A percentile compares a stretch with the other conserved stretches of the same genome.
These are phyloP conservation scores for Malachius bipustulatus DNA, from an alignment of 2,888 invertebrate genomes.

Conservation along the genomic window DNA sequence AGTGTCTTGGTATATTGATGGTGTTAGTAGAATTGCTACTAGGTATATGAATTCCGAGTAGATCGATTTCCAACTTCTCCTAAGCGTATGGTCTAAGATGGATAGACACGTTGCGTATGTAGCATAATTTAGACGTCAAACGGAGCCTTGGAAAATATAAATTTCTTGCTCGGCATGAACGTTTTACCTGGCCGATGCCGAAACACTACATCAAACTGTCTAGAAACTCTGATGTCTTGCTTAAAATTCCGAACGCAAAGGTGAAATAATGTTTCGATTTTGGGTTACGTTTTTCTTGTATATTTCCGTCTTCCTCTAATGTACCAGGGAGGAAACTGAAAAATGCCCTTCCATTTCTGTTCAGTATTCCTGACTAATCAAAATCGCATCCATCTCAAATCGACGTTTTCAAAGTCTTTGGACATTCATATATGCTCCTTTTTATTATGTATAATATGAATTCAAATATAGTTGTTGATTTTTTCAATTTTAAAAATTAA, in stretches of 20 bases:
- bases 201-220: constrained; percentile 30
- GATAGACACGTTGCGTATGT: constrained; percentile 14
- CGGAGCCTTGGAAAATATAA: constrained; percentile 25
- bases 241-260: constrained; percentile 24
- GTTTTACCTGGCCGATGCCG: constrained; percentile 25
- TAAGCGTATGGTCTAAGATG: constrained; percentile 13
- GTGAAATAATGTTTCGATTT: constrained; percentile 8
- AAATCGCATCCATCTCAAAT: too few relatives aligned
- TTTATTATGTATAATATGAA: too few relatives aligned
- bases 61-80: constrained; percentile 14
- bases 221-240: constrained; percentile 26
- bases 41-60: constrained; percentile 3
- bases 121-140: constrained; percentile 24
- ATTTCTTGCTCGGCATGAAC: constrained; percentile 20
- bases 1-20: too few relatives aligned
- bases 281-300: neutral
- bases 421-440: too few relatives aligned
- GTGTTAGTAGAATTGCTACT: too few relatives aligned
- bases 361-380: too few relatives aligned
- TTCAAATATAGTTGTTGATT: too few relatives aligned
- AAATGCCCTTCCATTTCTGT: neutral
- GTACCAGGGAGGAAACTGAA: neutral
- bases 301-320: neutral
- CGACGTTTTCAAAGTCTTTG: too few relatives aligned
- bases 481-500: too few relatives aligned